A percentile compares a stretch with the other conserved stretches of the same genome.
Conservation (phyloP, 1,140 invertebrate species). For the Drosophila lacteicornis region DNA sequence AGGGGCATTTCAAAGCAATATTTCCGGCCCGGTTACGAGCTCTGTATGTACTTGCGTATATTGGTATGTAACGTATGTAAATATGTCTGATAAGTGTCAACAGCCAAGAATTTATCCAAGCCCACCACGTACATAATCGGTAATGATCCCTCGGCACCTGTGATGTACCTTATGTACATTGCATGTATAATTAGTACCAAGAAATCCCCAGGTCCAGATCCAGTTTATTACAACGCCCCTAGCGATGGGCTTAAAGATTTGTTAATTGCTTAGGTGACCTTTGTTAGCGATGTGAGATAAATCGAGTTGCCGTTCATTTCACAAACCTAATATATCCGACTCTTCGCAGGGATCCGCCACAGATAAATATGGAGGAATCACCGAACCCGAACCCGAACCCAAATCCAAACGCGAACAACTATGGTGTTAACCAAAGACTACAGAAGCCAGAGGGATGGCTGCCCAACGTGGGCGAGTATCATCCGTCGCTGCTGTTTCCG, state of each 20-base stretch:
- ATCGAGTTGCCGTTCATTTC: neutral
- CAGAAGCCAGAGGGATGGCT: constrained; percentile 41
- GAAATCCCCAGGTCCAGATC: constrained; percentile 21
- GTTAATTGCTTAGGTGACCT: constrained; percentile 32
- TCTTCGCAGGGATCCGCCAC: constrained; percentile 30
- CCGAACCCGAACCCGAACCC: constrained; percentile 7
- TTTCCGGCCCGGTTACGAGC: constrained; percentile 45
- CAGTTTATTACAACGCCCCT: constrained; percentile 34
- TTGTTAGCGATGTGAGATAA: constrained; percentile 31
- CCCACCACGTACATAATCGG: constrained; percentile 10
- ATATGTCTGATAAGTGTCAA: constrained; percentile 37
- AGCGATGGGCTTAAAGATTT: constrained; percentile 21
- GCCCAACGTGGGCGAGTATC: constrained; percentile 27
- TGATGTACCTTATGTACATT: neutral
- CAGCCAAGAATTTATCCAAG: constrained; percentile 35
- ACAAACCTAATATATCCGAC: neutral
- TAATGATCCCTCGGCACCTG: neutral
- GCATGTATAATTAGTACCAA: constrained; percentile 6
- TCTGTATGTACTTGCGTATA: constrained; percentile 45
- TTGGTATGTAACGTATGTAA: constrained; percentile 39
- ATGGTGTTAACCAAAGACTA: constrained; percentile 40
- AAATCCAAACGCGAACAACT: constrained; percentile 16
- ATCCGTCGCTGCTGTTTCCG: constrained; percentile 32
- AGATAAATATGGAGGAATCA: constrained; percentile 36
- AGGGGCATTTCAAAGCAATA: neutral